Percentiles rank a stretch among this genome's conserved stretches.
Conservation (phyloP, 2,797 vertebrate genomes). For the Distichodus sexfasciatus region DNA sequence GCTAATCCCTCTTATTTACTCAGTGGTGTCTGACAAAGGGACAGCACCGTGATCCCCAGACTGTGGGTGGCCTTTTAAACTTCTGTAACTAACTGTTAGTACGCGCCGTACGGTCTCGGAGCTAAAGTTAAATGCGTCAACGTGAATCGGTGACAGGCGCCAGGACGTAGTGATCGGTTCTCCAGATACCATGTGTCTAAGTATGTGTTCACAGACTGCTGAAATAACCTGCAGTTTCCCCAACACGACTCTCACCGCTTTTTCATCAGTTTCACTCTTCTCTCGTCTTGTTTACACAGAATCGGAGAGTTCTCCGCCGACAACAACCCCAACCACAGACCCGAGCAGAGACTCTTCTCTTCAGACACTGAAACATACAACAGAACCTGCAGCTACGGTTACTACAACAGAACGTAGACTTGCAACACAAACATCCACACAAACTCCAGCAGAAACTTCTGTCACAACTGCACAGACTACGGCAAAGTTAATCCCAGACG, state of each 20-base stretch:
- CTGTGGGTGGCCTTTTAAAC: conserved; percentile 1
- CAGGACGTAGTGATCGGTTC: not conserved
- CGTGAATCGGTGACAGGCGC: not conserved
- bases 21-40: conserved; percentile 41
- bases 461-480: conserved; percentile 8
- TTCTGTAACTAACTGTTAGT: conserved; percentile 2
- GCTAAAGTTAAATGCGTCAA: not conserved
- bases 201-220: too few relatives aligned
- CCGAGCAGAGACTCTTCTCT: not conserved
- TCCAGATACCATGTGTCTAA: not conserved
- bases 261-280: not conserved
- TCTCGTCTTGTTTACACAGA: conserved; percentile 24
- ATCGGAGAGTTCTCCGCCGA: conserved; percentile 9
- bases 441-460: not conserved
- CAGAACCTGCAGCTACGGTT: not conserved
- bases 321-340: conserved; percentile 5
- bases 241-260: too few relatives aligned
- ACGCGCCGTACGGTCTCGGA: not conserved
- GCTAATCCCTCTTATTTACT: conserved; percentile 68
- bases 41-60: conserved; percentile 9
- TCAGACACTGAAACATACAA: not conserved
- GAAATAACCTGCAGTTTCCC: too few relatives aligned
- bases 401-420: not conserved
- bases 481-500: conserved; percentile 62
- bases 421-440: not conserved